Percentiles rank a stretch among this genome's conserved stretches.
Conservation (phyloP, 2,113 vertebrate genomes). For the Peromyscus polionotus region DNA sequence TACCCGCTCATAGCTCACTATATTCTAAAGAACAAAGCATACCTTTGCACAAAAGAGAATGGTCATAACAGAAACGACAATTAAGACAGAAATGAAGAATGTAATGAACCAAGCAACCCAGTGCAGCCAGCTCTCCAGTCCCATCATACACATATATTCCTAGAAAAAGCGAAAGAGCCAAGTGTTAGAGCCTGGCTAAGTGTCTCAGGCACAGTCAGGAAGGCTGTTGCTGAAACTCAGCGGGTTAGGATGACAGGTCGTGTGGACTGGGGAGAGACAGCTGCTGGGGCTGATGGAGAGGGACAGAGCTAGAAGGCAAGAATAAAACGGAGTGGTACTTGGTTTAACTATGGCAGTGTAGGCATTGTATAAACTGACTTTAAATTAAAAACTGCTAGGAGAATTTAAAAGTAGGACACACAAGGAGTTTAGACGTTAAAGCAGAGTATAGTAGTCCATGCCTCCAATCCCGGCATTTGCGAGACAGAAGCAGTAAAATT, state of each 20-base stretch:
- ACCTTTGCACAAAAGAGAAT: slow-evolving; percentile 94
- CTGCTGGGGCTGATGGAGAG: background rate
- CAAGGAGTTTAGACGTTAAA: background rate
- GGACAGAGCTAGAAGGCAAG: background rate
- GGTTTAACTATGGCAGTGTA: background rate
- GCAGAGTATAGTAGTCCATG: background rate
- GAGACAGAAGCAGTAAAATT: background rate
- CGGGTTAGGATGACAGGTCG: background rate
- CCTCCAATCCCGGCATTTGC: background rate
- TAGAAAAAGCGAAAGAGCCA: slow-evolving; percentile 75
- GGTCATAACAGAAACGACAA: slow-evolving; percentile 93
- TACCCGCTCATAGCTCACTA: background rate
- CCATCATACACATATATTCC: slow-evolving; percentile 99
- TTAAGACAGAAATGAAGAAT: slow-evolving; percentile 93
- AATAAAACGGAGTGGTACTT: background rate
- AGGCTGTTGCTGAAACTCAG: background rate
- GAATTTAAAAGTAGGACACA: background rate
- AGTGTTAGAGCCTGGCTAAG: background rate
- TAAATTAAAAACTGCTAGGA: background rate
- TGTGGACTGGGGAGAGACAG: background rate
- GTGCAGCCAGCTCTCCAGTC: slow-evolving; percentile 95
- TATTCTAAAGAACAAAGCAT: slow-evolving; percentile 62
- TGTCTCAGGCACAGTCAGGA: background rate
- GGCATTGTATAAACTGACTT: background rate
- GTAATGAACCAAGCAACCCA: slow-evolving; percentile 96